Percentiles rank a stretch among this genome's conserved stretches.
These are phyloP conservation scores for Leguminivora glycinivorella DNA, from an alignment of 1,140 invertebrate genomes.

Conservation along the genomic window DNA sequence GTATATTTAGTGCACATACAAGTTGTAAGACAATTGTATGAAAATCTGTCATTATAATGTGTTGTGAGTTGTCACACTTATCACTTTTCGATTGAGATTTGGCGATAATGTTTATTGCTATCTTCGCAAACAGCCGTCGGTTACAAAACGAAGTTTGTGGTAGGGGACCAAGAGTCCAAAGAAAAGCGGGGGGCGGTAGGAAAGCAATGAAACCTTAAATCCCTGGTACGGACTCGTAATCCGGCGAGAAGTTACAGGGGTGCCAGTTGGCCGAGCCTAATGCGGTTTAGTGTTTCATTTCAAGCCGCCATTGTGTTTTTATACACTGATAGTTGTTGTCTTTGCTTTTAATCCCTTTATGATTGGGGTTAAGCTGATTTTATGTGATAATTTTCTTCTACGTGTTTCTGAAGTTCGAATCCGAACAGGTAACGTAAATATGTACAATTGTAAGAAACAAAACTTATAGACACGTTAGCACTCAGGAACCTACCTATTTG, in stretches of 20 bases:
- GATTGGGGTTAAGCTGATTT: conserved; percentile 6
- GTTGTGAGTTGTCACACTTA: no score
- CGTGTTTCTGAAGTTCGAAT: background rate
- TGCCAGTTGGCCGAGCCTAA: conserved; percentile 74
- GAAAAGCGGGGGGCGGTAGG: conserved; percentile 44
- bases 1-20: no score
- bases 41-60: no score
- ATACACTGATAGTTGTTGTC: conserved; percentile 55
- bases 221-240: conserved; percentile 76
- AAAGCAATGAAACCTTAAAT: conserved; percentile 78
- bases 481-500: no score
- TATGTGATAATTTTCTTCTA: background rate
- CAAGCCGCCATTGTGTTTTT: conserved; percentile 66
- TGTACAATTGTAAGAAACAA: no score
- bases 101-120: no score
- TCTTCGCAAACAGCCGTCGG: no score
- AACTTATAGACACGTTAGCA: no score
- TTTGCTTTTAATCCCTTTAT: conserved; percentile 46
- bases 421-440: background rate
- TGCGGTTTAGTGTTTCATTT: conserved; percentile 75
- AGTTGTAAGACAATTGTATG: no score
- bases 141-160: conserved; percentile 35
- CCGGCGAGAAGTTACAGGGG: conserved; percentile 71
- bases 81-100: no score
- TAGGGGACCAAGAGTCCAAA: conserved; percentile 41